Evolutionary conservation across 2,113 vertebrate genomes (phyloP).

Genomic region (Neofelis nebulosa): DNA sequence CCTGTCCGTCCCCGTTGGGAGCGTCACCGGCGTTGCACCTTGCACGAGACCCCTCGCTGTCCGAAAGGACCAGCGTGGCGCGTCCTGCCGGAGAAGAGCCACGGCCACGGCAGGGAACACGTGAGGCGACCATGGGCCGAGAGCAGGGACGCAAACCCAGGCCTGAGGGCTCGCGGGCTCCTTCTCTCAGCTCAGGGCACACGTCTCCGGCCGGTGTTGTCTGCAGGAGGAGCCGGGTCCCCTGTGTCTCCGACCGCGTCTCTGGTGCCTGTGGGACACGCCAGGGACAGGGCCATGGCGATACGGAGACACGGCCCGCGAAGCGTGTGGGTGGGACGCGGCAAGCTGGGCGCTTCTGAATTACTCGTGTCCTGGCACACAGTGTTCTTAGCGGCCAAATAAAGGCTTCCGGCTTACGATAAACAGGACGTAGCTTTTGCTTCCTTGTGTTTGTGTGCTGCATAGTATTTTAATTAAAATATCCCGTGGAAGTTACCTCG

Average conservation of each 20-base stretch:
- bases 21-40: background rate
- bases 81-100: slow-evolving; percentile 9
- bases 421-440: slow-evolving; percentile 28
- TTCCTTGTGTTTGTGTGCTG: background rate
- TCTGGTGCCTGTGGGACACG: background rate
- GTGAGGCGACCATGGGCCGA: background rate
- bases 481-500: background rate
- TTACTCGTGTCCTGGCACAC: slow-evolving; percentile 66
- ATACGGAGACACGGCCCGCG: slow-evolving; percentile 2
- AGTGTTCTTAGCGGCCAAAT: slow-evolving; percentile 1
- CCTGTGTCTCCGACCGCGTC: no score
- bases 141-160: no score
- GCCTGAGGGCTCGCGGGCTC: no score
- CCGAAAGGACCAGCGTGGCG: background rate
- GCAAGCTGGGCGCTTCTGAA: slow-evolving; percentile 57
- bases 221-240: no score
- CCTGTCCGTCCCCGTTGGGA: background rate
- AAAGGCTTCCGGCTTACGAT: slow-evolving; percentile 59
- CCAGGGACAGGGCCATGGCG: background rate
- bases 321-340: slow-evolving; percentile 22
- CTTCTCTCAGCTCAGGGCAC: background rate
- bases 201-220: no score
- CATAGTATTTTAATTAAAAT: slow-evolving; percentile 53
- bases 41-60: background rate
- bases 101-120: background rate